A percentile compares a stretch with the other conserved stretches of the same genome.
phyloP scores from a whole-genome alignment of 2,797 vertebrate species.

The Bradypodion ventrale region DNA sequence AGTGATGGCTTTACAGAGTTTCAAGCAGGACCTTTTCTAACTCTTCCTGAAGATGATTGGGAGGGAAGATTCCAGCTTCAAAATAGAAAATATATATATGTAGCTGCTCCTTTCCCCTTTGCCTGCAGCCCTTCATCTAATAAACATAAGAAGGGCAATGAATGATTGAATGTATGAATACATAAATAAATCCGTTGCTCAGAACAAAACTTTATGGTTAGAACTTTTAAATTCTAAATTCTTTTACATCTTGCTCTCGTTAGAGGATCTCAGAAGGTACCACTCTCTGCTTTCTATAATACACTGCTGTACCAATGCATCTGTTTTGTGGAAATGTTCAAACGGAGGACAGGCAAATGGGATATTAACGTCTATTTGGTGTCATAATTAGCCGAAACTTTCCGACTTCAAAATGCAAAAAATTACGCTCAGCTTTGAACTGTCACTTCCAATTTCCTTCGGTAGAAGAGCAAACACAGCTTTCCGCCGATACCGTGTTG shows the following conservation, averaged over 20 bases:
- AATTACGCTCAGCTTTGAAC: not conserved
- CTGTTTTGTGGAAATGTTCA: too few relatives aligned
- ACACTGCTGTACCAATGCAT: not conserved
- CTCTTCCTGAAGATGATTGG: too few relatives aligned
- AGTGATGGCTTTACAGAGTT: too few relatives aligned
- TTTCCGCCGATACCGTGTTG: not conserved
- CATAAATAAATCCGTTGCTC: not conserved
- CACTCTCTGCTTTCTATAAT: not conserved
- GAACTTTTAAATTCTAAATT: not conserved
- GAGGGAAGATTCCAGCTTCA: too few relatives aligned
- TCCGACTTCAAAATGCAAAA: not conserved
- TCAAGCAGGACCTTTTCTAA: too few relatives aligned
- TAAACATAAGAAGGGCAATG: too few relatives aligned
- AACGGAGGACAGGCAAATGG: too few relatives aligned
- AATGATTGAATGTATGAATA: too few relatives aligned
- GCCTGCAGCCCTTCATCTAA: too few relatives aligned
- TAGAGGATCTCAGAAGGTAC: not conserved
- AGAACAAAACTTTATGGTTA: not conserved
- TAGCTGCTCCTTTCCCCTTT: too few relatives aligned
- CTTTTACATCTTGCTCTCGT: not conserved
- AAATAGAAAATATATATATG: too few relatives aligned
- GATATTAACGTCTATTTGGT: not conserved
- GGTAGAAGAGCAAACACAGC: not conserved
- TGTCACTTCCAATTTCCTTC: not conserved
- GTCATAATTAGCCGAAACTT: not conserved